Percentiles rank a stretch among this genome's conserved stretches.
These are phyloP conservation scores for Alca torda DNA, from an alignment of 2,797 vertebrate genomes.

Conservation along the genomic window DNA sequence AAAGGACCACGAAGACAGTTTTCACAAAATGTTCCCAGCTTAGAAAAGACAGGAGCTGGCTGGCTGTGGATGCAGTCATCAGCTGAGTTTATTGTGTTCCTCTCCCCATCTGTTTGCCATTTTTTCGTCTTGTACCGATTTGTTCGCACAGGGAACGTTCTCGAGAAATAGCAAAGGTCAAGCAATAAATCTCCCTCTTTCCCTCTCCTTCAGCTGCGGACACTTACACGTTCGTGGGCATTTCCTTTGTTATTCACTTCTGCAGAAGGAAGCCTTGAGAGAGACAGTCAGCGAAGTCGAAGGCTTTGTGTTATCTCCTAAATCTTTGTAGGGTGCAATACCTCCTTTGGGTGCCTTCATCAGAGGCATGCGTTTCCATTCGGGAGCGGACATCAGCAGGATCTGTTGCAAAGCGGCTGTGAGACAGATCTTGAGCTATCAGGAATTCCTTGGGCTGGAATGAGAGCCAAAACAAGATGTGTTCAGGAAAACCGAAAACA, in stretches of 20 bases:
- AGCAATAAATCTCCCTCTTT: constrained; percentile 20
- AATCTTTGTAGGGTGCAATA: background rate
- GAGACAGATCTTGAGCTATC: background rate
- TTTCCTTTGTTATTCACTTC: constrained; percentile 34
- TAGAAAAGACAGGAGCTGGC: background rate
- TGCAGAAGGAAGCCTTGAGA: background rate
- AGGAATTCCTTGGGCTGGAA: background rate
- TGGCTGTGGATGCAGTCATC: background rate
- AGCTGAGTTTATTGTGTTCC: background rate
- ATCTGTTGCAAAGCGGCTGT: background rate
- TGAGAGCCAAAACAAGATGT: background rate
- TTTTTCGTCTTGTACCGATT: constrained; percentile 19
- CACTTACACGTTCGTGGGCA: constrained; percentile 9
- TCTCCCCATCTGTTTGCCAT: constrained; percentile 54
- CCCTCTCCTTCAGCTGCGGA: constrained; percentile 9
- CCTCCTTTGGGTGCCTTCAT: background rate
- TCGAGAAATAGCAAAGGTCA: constrained; percentile 42
- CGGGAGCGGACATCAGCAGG: rapidly evolving
- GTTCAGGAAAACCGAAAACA: constrained; percentile 27
- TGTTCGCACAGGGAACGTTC: background rate
- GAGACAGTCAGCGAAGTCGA: background rate
- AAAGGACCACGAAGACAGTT: background rate
- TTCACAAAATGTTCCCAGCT: background rate
- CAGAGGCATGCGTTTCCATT: background rate
- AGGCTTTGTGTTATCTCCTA: background rate